phyloP scores from a whole-genome alignment of 2,888 invertebrate genomes.

The Polydrusus cervinus region DNA sequence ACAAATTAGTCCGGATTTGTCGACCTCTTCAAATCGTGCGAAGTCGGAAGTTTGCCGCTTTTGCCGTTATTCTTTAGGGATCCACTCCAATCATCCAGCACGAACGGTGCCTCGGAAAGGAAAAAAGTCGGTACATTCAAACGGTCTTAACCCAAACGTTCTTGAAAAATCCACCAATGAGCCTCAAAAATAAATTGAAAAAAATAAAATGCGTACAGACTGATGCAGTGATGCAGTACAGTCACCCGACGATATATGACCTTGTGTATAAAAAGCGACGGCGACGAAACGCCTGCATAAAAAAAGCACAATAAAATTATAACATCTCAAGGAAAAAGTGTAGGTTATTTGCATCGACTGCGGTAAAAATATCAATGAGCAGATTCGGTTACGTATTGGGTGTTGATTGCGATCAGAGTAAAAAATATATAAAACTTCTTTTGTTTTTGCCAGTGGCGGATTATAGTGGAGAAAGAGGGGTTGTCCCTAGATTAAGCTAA shows the following conservation, averaged over 20 bases:
- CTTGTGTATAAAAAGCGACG: constrained; percentile 65
- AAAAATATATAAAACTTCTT: background rate
- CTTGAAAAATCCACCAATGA: constrained; percentile 47
- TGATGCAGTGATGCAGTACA: constrained; percentile 57
- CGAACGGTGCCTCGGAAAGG: no score
- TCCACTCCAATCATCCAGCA: no score
- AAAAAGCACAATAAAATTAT: constrained; percentile 56
- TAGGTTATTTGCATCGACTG: constrained; percentile 46
- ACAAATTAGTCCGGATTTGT: no score
- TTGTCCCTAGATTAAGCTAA: no score
- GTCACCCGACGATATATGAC: constrained; percentile 58
- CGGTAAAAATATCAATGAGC: constrained; percentile 20
- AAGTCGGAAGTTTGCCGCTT: no score
- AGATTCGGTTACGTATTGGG: constrained; percentile 5
- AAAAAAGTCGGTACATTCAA: constrained; percentile 35
- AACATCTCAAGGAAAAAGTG: constrained; percentile 55
- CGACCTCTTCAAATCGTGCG: no score
- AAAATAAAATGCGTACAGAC: constrained; percentile 48
- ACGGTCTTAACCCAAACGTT: constrained; percentile 38
- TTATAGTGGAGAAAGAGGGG: background rate
- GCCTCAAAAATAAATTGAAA: constrained; percentile 50
- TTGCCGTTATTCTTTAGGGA: no score
- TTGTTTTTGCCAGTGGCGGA: background rate
- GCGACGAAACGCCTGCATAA: constrained; percentile 53
- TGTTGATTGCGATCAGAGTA: background rate